A percentile compares a stretch with the other conserved stretches of the same genome.
Conservation (phyloP, 2,888 invertebrate species). For the Hartigia nigra region DNA sequence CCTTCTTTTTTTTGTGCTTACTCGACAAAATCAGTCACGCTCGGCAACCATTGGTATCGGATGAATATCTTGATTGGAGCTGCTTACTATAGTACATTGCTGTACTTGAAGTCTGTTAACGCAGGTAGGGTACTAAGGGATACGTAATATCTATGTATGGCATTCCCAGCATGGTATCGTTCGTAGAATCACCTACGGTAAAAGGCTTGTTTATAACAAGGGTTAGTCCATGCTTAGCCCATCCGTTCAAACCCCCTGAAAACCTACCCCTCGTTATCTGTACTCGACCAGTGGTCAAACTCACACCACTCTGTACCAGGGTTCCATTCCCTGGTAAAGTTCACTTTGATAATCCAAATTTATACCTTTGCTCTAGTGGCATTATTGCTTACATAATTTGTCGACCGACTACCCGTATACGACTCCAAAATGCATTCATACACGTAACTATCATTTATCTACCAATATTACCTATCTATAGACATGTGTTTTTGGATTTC, state of each 20-base stretch:
- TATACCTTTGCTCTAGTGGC: slow-evolving; percentile 8
- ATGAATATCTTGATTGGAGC: not conserved
- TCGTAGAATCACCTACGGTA: slow-evolving; percentile 1
- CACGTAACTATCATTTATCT: not conserved
- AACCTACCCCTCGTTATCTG: slow-evolving; percentile 36
- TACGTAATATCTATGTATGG: not conserved
- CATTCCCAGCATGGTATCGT: not conserved
- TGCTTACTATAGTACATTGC: not conserved
- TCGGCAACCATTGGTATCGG: not conserved
- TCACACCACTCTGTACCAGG: not conserved
- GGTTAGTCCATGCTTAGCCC: slow-evolving; percentile 26
- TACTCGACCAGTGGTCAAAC: slow-evolving; percentile 23
- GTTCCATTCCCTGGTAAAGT: slow-evolving; percentile 20
- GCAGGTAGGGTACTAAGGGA: not conserved
- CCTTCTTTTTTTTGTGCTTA: slow-evolving; percentile 30
- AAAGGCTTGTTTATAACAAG: slow-evolving; percentile 30
- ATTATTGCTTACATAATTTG: slow-evolving; percentile 4
- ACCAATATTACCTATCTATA: not conserved
- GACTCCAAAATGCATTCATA: not conserved
- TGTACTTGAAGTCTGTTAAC: not conserved
- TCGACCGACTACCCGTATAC: not conserved
- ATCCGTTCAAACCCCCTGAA: slow-evolving; percentile 30
- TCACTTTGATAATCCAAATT: slow-evolving; percentile 24
- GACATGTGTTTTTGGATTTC: not conserved
- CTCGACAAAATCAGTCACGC: slow-evolving; percentile 34